These are phyloP conservation scores for Pseudomyrmex sp. DNA, from an alignment of 1,140 invertebrate genomes.

Conservation along the genomic window DNA sequence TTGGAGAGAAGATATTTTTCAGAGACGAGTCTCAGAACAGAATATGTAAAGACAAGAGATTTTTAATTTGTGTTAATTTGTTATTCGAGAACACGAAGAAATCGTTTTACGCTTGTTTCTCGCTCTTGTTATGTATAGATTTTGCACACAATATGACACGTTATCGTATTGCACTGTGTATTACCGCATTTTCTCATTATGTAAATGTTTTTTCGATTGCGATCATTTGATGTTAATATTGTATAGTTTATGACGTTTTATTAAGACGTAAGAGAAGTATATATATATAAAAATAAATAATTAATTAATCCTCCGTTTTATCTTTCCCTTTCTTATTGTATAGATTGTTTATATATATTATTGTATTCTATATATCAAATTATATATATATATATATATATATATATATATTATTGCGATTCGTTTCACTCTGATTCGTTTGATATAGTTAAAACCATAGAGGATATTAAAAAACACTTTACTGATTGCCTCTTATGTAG, in stretches of 20 bases:
- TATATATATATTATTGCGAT: slow-evolving; percentile 76
- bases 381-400: slow-evolving; percentile 74
- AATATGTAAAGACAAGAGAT: slow-evolving; percentile 11
- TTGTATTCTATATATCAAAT: slow-evolving; percentile 78
- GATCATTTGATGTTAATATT: slow-evolving; percentile 82
- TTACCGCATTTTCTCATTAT: slow-evolving; percentile 73
- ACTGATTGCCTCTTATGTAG: slow-evolving; percentile 80
- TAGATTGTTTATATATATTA: slow-evolving; percentile 81
- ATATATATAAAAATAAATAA: slow-evolving; percentile 65
- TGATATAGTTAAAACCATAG: slow-evolving; percentile 34
- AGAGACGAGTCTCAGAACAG: background rate
- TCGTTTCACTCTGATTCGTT: slow-evolving; percentile 69
- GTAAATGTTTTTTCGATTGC: slow-evolving; percentile 76
- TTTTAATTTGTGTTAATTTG: slow-evolving; percentile 30
- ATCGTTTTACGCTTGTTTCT: slow-evolving; percentile 72
- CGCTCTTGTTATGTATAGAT: slow-evolving; percentile 79
- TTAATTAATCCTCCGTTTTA: slow-evolving; percentile 66
- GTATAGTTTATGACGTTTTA: slow-evolving; percentile 83
- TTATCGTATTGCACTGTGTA: slow-evolving; percentile 77
- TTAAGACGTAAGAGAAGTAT: slow-evolving; percentile 72
- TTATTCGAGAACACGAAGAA: slow-evolving; percentile 54
- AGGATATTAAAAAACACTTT: slow-evolving; percentile 73
- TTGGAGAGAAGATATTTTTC: slow-evolving; percentile 31
- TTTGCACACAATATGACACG: slow-evolving; percentile 76
- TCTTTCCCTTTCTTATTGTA: slow-evolving; percentile 64